Evolutionary conservation across 2,888 invertebrate species (phyloP), one percentile per base, ranked within the genome.

Genomic region (Plagiodera versicolora): DNA sequence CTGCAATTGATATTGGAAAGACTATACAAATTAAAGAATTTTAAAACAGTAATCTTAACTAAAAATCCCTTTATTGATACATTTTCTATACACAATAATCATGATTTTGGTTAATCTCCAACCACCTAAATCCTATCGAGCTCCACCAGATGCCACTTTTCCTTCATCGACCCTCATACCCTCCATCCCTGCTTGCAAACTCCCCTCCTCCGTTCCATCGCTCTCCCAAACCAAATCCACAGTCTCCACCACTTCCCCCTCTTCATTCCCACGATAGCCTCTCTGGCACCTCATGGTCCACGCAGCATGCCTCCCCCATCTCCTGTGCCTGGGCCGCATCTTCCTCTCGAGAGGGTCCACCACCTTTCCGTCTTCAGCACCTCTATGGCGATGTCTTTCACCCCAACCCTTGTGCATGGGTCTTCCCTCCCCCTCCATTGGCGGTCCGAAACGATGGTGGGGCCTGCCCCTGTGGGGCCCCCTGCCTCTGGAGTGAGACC

Each of bases 81-180:
- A n/a, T n/a, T n/a, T n/a, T n/a, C n/a, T n/a, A n/a, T n/a, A n/a
- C n/a, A n/a, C n/a, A n/a, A n/a, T n/a, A n/a, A n/a, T n/a, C n/a
- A n/a, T n/a, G n/a, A n/a, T n/a, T n/a, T n/a, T n/a, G n/a, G n/a
- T n/a, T n/a, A n/a, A 10, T 32, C 11, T n/a, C 35, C 35, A 0
- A 6, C 6, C 18, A 1, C 24, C 2, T 11, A 14, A 18, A 18
- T 6, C 10, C 20, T 24, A 28, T 14, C 4, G 10, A 16, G 4
- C 20, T 14, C 24, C 17, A 14, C 4, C 39, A 44, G 20, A 19
- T 19, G 18, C 20, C 24, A 14, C 44, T 14, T 18, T 4, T 16
- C 10, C 24, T 14, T 16, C 44, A 44, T 53, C 30, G 16, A 53
- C 53, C n/a, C 18, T 53, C 53, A 53, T 53, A 8, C 35, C 18